A percentile compares a stretch with the other conserved stretches of the same genome.
Evolutionary conservation across 2,797 vertebrate genomes (phyloP).

Genomic region (Rhadinocentrus ornatus): DNA sequence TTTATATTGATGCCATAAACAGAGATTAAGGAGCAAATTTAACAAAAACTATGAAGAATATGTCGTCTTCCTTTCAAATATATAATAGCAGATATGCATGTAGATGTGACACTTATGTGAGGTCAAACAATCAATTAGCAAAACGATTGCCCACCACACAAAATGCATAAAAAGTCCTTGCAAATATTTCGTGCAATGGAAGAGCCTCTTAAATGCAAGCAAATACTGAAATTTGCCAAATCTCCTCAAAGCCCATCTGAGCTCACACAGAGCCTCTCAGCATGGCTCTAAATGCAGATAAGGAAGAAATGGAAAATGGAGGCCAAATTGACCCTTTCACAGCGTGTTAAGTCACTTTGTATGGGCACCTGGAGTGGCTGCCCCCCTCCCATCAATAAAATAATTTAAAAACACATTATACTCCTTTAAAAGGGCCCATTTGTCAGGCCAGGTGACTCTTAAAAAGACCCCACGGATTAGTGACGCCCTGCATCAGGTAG

Average conservation of each 20-base stretch:
- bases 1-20: background rate
- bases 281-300: slow-evolving; percentile 89
- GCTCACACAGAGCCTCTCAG: slow-evolving; percentile 84
- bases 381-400: slow-evolving; percentile 96
- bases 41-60: background rate
- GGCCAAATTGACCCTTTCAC: slow-evolving; percentile 99
- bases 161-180: slow-evolving; percentile 69
- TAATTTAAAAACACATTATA: slow-evolving; percentile 99
- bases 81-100: background rate
- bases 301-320: slow-evolving; percentile 96
- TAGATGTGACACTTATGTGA: background rate
- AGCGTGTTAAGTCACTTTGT: slow-evolving; percentile 92
- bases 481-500: slow-evolving; percentile 87
- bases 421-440: slow-evolving; percentile 97
- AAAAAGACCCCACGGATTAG: slow-evolving; percentile 93
- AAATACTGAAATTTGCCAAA: slow-evolving; percentile 87
- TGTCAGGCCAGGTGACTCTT: slow-evolving; percentile 98
- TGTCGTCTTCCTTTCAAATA: no score
- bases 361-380: slow-evolving; percentile 94
- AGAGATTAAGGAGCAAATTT: background rate
- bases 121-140: slow-evolving; percentile 19
- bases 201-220: slow-evolving; percentile 82
- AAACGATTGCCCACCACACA: slow-evolving; percentile 14
- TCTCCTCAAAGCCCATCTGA: slow-evolving; percentile 75
- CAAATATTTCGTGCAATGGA: slow-evolving; percentile 84